phyloP scores from a whole-genome alignment of 2,797 vertebrate genomes.

The Huso huso region DNA sequence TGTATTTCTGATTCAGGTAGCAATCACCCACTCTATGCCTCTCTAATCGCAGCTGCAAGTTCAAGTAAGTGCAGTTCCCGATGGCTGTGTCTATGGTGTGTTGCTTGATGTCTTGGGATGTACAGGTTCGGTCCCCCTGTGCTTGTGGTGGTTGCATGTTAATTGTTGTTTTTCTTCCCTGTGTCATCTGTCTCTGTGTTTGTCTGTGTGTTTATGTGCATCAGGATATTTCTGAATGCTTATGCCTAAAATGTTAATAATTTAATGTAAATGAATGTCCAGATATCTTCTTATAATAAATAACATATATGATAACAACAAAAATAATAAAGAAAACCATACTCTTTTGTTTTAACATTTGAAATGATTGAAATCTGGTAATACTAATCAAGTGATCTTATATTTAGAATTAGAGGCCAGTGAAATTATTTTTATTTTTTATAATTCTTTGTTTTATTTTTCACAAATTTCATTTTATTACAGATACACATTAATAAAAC shows the following conservation, averaged over 20 bases:
- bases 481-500: no score
- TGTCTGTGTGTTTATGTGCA: constrained; percentile 10
- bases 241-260: not conserved
- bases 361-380: no score
- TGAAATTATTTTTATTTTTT: no score
- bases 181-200: not conserved
- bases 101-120: not conserved
- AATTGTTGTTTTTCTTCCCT: constrained; percentile 1
- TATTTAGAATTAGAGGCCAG: no score
- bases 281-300: not conserved
- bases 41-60: constrained; percentile 56
- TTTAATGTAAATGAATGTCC: no score
- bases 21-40: constrained; percentile 73
- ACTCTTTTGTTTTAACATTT: no score
- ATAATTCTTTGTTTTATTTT: no score
- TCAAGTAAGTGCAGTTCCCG: constrained; percentile 71
- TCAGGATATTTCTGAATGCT: constrained; percentile 20
- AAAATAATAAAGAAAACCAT: no score
- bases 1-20: constrained; percentile 62
- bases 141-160: no score
- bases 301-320: no score
- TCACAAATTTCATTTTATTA: no score
- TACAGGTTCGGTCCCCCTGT: not conserved
- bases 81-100: not conserved
- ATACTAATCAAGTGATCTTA: no score